Evolutionary conservation across 2,888 invertebrate genomes (phyloP).

Genomic region (Eudemis profundana): DNA sequence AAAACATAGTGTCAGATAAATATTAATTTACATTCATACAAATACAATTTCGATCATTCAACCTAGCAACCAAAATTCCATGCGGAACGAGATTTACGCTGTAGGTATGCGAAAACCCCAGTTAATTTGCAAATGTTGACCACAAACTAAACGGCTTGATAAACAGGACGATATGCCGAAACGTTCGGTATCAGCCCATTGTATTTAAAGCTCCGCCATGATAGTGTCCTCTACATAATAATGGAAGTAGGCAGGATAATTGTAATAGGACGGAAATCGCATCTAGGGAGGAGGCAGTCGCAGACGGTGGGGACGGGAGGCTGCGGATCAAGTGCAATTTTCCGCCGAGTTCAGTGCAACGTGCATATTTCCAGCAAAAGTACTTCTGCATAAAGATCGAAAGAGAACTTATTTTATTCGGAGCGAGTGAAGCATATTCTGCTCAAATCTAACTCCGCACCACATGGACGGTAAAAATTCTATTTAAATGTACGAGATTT

Average conservation of each 20-base stretch:
- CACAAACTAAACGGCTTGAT: constrained; percentile 1
- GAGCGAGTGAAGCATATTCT: background rate
- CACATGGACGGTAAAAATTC: background rate
- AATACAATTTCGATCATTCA: no score
- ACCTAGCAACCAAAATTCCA: no score
- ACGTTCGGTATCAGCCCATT: constrained; percentile 12
- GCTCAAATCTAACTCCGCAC: background rate
- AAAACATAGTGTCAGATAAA: no score
- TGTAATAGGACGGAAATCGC: constrained; percentile 65
- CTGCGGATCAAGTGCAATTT: constrained; percentile 73
- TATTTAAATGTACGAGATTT: no score
- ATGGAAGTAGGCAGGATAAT: constrained; percentile 50
- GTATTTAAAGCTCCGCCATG: constrained; percentile 24
- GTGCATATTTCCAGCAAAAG: constrained; percentile 50
- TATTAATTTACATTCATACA: no score
- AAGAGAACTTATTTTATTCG: constrained; percentile 2
- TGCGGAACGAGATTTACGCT: background rate
- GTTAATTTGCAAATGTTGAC: constrained; percentile 1
- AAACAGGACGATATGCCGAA: constrained; percentile 3
- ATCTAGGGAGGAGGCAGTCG: constrained; percentile 58
- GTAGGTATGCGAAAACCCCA: background rate
- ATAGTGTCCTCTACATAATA: constrained; percentile 22
- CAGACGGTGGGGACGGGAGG: constrained; percentile 54
- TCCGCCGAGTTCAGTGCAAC: constrained; percentile 61
- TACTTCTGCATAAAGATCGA: constrained; percentile 25